These are phyloP conservation scores for Papilio glaucus DNA, from an alignment of 1,140 invertebrate genomes.

Conservation along the genomic window DNA sequence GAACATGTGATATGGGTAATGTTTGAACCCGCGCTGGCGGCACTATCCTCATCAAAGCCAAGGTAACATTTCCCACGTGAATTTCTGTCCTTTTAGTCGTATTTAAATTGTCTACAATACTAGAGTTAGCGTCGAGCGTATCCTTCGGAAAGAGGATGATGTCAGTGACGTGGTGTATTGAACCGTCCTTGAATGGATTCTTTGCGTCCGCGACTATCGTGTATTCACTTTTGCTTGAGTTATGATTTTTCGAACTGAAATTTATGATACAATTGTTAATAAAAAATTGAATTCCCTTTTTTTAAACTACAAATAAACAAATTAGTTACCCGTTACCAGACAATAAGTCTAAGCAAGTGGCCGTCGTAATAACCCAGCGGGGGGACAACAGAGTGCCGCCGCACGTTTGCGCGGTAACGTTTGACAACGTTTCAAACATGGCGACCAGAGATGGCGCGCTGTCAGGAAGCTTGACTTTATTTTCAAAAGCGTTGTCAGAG, in stretches of 20 bases:
- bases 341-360: conserved; percentile 51
- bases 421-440: conserved; percentile 57
- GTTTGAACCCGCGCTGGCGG: conserved; percentile 33
- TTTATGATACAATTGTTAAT: not conserved
- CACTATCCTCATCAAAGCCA: conserved; percentile 52
- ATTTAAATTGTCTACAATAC: not conserved
- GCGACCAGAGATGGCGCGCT: conserved; percentile 50
- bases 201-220: conserved; percentile 47
- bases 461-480: conserved; percentile 28
- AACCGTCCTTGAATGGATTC: conserved; percentile 50
- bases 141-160: conserved; percentile 42
- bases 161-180: conserved; percentile 52
- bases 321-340: conserved; percentile 44
- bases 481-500: conserved; percentile 24
- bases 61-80: conserved; percentile 14
- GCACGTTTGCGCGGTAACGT: conserved; percentile 58
- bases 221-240: conserved; percentile 38
- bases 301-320: not conserved
- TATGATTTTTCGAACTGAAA: conserved; percentile 28
- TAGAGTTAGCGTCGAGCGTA: not conserved
- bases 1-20: conserved; percentile 30
- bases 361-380: conserved; percentile 54
- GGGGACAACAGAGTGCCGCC: conserved; percentile 48
- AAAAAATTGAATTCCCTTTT: not conserved
- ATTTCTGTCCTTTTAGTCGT: not conserved